Evolutionary conservation across 2,888 invertebrate genomes (phyloP).

Genomic region (Dromius quadrimaculatus): DNA sequence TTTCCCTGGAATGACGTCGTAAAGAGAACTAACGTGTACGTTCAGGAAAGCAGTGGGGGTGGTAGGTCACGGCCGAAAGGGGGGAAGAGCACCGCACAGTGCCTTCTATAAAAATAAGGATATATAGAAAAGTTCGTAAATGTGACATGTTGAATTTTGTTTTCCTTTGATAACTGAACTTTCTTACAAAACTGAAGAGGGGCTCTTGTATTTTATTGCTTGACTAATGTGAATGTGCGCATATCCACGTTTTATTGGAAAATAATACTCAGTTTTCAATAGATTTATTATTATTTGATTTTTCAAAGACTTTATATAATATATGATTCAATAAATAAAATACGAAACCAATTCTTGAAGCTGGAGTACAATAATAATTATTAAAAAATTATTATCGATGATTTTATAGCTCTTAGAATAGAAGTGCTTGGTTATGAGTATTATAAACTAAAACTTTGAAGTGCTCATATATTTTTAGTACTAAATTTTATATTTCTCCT

Average conservation of each 20-base stretch:
- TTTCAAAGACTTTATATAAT: not conserved
- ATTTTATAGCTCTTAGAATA: not conserved
- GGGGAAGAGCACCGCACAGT: conserved; percentile 3
- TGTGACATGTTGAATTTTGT: conserved; percentile 64
- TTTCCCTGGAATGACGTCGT: conserved; percentile 65
- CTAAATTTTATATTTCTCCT: not conserved
- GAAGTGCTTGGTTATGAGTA: not conserved
- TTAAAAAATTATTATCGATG: not conserved
- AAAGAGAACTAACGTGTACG: conserved; percentile 61
- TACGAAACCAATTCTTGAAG: too few relatives aligned
- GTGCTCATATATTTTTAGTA: not conserved
- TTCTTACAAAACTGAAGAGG: not conserved
- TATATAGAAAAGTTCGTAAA: conserved; percentile 63
- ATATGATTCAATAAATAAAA: too few relatives aligned
- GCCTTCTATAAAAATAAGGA: conserved; percentile 58
- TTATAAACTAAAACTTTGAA: not conserved
- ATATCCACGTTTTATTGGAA: not conserved
- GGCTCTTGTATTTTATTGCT: conserved; percentile 1
- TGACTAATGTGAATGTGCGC: not conserved
- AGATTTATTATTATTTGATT: conserved; percentile 2
- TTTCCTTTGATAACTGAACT: conserved; percentile 10
- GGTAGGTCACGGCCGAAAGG: conserved; percentile 9
- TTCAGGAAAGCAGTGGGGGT: conserved; percentile 10
- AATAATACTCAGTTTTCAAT: not conserved
- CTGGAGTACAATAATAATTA: too few relatives aligned